Base-by-base conservation (phyloP, 1,140 invertebrate species). In the Drosophila tropicalis region DNA sequence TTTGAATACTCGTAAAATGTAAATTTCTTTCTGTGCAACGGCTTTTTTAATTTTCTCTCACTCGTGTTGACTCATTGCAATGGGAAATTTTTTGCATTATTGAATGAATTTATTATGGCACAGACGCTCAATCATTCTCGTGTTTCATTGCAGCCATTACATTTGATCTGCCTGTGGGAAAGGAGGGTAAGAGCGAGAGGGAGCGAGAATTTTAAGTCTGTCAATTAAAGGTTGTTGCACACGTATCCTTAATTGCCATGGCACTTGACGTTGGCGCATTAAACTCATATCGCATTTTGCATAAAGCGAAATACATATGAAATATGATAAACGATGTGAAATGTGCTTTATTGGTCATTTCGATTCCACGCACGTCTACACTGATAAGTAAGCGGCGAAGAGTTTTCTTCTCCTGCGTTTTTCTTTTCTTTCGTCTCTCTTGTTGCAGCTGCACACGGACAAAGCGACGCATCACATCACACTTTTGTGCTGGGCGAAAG, bases 311-410 rank as follows among this genome's bases (percentile, higher is more conserved):
- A 29, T 12, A 12, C 55, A 44, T 76, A 51, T 75, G 62, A 57
- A 62, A 69, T 58, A 69, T 70, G 73, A 76, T 76, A 76, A 76
- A 76, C 69, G 66, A 76, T 69, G 76, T 76, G 72, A 41, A 58
- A 76, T 44, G n/a, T 73, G 15, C 67, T 76, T 64, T 76, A 69
- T 63, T 76, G 71, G 57, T 56, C 29, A 17, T 62, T 25, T 61
- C 65, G 29, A 68, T 74, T 58, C 60, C 62, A 10, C 41, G 51
- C 40, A 67, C 70, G 57, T 39, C 32, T 55, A 40, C 36, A 65
- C 58, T 68, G 72, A 67, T 67, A 40, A 74, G 66, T 22, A 34
- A 40, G 41, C 32, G 7, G 71, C 32, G 36, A 36, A 55, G 13
- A 15, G 17, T 29, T 44, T 44, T 17, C 15, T 44, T 41, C 10